Evolutionary conservation across 2,797 vertebrate species (phyloP), one percentile per base, ranked within the genome.

Genomic region (Babyrousa celebensis): DNA sequence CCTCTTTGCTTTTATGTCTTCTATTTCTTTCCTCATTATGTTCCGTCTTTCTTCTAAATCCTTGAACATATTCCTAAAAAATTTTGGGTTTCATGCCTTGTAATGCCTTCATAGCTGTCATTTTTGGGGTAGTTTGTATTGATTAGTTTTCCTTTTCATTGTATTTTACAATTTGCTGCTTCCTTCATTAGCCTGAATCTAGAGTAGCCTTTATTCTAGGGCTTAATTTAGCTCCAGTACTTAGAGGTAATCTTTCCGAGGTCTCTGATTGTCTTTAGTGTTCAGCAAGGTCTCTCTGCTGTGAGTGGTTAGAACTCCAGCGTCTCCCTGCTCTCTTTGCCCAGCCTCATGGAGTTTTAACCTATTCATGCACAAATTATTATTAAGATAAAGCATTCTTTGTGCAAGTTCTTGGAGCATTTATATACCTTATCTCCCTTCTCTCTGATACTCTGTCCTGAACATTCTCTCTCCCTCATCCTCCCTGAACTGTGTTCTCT

Each of bases 61-160:
- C 36, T 71, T 88, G 70, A 52, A 25, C 62, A 71, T 93, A 82
- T 78, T 86, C 52, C 25, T 67, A 60, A 72, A 60, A 29, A 84
- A n/a, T 78, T 91, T 95, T 84, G n/a, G 83, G 79, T 43, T 63
- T 84, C 29, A 21, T 84, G 40, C 52, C 40, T 84, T 84, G 27
- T 56, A 88, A 56, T 94, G 63, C 17, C 72, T 91, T 65, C 8
- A 11, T 90, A 79, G 72, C 56, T 93, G 27, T 77, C 63, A 83
- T 95, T 93, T 70, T n/a, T 90, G 70, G n/a, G n/a, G 95, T 62
- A 58, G 0, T 89, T 95, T 91, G 18, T 84, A 58, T 82, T 90
- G 54, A 93, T 63, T 82, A 75, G 15, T 58, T 74, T 71, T 92
- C 58, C 70, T 63, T 80, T 96, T 71, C 6, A 63, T 74, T 90